These are phyloP conservation scores for Lacanobia wlatinum DNA, from an alignment of 2,888 invertebrate species.

Conservation along the genomic window DNA sequence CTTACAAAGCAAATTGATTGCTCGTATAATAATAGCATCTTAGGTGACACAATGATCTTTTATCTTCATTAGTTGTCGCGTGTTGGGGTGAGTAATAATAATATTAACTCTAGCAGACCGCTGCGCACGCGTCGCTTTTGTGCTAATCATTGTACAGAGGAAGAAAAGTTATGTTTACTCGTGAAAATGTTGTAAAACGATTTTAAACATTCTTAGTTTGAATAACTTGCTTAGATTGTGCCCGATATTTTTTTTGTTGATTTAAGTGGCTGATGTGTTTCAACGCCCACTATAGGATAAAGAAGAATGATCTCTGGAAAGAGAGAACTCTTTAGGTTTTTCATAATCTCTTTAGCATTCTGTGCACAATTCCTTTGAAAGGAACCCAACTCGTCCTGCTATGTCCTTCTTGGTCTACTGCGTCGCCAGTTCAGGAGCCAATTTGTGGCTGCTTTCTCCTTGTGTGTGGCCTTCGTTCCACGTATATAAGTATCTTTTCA, in stretches of 20 bases:
- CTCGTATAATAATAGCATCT: conserved; percentile 53
- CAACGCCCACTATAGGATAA: not conserved
- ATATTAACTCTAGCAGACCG: conserved; percentile 31
- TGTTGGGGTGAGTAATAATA: conserved; percentile 45
- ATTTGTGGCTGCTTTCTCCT: too few species aligned
- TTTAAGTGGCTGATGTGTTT: not conserved
- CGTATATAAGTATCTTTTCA: too few species aligned
- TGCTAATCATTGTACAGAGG: not conserved
- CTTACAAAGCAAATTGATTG: conserved; percentile 44
- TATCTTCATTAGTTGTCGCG: conserved; percentile 52
- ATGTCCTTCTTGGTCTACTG: too few species aligned
- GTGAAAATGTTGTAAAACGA: too few species aligned
- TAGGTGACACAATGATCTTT: conserved; percentile 56
- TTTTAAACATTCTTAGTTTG: too few species aligned
- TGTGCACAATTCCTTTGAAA: not conserved
- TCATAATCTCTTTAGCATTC: not conserved
- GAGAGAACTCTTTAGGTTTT: not conserved
- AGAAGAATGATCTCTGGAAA: not conserved
- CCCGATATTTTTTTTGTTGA: not conserved
- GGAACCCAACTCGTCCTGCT: too few species aligned
- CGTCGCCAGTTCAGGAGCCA: too few species aligned
- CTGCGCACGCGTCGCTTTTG: conserved; percentile 26
- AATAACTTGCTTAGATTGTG: not conserved
- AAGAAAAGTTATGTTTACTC: conserved; percentile 12
- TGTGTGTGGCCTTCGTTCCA: too few species aligned